Evolutionary conservation across 2,797 vertebrate species (phyloP), one percentile per base, ranked within the genome.

Genomic region (Danio albolineatus): DNA sequence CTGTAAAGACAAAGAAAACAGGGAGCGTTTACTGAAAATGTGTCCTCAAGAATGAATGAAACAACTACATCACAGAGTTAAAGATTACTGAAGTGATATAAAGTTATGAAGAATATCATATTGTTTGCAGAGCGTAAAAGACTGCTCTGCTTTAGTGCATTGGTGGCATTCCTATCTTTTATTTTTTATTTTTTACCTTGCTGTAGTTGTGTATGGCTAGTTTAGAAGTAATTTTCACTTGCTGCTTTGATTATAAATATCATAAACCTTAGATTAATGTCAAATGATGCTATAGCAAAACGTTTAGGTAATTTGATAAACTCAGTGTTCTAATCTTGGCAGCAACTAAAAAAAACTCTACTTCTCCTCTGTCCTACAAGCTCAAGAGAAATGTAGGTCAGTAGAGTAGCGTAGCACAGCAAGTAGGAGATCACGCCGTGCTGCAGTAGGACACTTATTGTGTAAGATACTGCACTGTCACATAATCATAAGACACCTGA

Each of bases 401-500:
- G 65, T 71, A 62, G 56, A 76, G 73, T 69, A 60, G 53, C 13
- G 12, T 17, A 64, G 56, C 43, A 28, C n/a, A 48, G 64, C 7
- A 54, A 70, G 48, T 21, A 75, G 7, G 54, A 80, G 75, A 49
- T 44, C 59, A 72, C 38, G 69, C 72, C 57, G 39, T 70, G 39
- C 86, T 87, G 87, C 90, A 88, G 88, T 60, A 65, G 39, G 57
- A 61, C 83, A 82, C 84, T 8, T 87, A 70, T 91, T 92, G 88
- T 82, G 87, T 91, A 90, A 92, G 78, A 87, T 73, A 53, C 86
- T 85, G 73, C 73, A 61, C 75, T 75, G 86, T 88, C 88, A 89
- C 85, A 75, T 89, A 90, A 87, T 46, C 4, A 69, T 61, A 77
- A n/a, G 28, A 67, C 43, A 56, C 49, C 80, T 73, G 72, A 79